These are phyloP conservation scores for Collichthys lucidus DNA, from an alignment of 2,113 vertebrate species.

Conservation along the genomic window DNA sequence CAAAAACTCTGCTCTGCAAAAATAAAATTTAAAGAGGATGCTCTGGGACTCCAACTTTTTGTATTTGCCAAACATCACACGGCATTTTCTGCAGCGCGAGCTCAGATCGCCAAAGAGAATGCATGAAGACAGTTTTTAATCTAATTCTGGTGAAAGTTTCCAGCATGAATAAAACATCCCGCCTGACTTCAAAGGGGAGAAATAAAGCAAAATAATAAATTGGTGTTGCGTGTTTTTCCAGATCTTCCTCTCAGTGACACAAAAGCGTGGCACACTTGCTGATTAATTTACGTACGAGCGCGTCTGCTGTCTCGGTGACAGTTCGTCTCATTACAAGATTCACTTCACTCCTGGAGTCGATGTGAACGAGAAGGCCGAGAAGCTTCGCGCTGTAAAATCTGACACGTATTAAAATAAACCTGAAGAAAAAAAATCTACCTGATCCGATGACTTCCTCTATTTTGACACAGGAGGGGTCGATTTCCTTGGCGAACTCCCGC, in stretches of 20 bases:
- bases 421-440: slow-evolving; percentile 60
- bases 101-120: slow-evolving; percentile 64
- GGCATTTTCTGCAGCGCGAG: slow-evolving; percentile 61
- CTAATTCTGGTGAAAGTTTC: slow-evolving; percentile 74
- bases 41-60: slow-evolving; percentile 31
- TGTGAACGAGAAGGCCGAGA: not conserved
- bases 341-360: slow-evolving; percentile 11
- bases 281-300: slow-evolving; percentile 45
- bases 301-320: slow-evolving; percentile 39
- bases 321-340: slow-evolving; percentile 46
- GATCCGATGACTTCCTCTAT: slow-evolving; percentile 82
- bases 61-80: slow-evolving; percentile 66
- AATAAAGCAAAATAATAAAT: slow-evolving; percentile 70
- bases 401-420: slow-evolving; percentile 6
- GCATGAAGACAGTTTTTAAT: slow-evolving; percentile 67
- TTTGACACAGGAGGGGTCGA: slow-evolving; percentile 80
- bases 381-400: not conserved
- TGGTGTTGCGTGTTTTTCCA: slow-evolving; percentile 55
- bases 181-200: slow-evolving; percentile 74
- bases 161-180: slow-evolving; percentile 77
- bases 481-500: slow-evolving; percentile 81
- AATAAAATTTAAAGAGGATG: not conserved
- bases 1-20: not conserved
- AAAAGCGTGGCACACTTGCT: slow-evolving; percentile 38
- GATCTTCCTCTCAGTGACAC: slow-evolving; percentile 62